Base-by-base conservation (phyloP, 2,113 vertebrate species). In the Orientallactaga bullata region DNA sequence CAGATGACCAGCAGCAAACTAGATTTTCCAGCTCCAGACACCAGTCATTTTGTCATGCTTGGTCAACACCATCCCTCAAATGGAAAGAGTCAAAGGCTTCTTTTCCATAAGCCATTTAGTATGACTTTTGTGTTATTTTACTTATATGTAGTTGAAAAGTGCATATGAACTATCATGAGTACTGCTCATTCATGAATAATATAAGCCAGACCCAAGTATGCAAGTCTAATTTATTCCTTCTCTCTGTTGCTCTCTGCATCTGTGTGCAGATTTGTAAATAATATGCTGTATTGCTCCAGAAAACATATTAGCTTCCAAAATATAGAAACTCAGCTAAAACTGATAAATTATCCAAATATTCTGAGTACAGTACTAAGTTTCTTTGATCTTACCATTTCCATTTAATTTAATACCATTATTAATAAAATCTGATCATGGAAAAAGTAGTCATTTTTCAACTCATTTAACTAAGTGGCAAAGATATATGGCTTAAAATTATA, bases 181-280 rank as follows among this genome's bases (percentile, higher is more conserved):
- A 66, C 60, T 86, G 91, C 85, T 76, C 96, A 85, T 88, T 92
- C n/a, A 71, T 93, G 61, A 95, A 91, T 93, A 94, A 89, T 89
- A 91, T 87, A 89, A 94, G 88, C 7, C 47, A 92, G 81, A 32
- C 28, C 61, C n/a, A 95, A 66, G 24, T 63, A 55, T 39, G n/a
- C 35, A 63, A 90, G 72, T 30, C 55, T 30, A 63, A n/a, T n/a
- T 61, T n/a, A n/a, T n/a, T n/a, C 47, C 37, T 28, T 13, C 51
- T 71, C 35, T 80, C 51, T 66, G 12, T 30, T 26, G 61, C 51
- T 32, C 74, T 42, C n/a, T n/a, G n/a, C n/a, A n/a, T n/a, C n/a
- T n/a, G n/a, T n/a, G n/a, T n/a, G 72, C 18, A 95, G 8, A 88
- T 30, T 78, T 35, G 24, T 69, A 60, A 4, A 69, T 78, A 30